These are phyloP conservation scores for Eubasilissa splendida DNA, from an alignment of 2,888 invertebrate species.

Conservation along the genomic window DNA sequence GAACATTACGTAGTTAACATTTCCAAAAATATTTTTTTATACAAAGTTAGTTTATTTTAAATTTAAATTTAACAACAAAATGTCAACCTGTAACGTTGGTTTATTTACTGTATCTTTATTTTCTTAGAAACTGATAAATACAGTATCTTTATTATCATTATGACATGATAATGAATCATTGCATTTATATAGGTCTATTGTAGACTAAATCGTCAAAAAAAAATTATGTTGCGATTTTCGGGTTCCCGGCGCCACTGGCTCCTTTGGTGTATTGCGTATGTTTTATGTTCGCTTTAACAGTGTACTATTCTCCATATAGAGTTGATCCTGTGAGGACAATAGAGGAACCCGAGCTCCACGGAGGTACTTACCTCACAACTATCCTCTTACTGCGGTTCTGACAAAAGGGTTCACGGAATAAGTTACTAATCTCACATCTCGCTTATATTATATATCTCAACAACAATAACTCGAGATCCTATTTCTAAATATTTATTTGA, in stretches of 20 bases:
- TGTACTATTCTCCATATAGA: not conserved
- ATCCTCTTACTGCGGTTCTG: slow-evolving; percentile 36
- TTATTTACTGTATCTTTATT: too few species aligned
- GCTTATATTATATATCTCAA: not conserved
- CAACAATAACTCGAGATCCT: slow-evolving; percentile 1
- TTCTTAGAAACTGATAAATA: too few species aligned
- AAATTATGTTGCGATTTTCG: too few species aligned
- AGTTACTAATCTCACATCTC: slow-evolving; percentile 14
- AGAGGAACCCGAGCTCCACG: not conserved
- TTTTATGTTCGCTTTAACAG: slow-evolving; percentile 40
- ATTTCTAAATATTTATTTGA: not conserved
- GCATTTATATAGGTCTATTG: too few species aligned
- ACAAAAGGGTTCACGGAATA: slow-evolving; percentile 27
- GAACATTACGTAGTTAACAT: too few species aligned
- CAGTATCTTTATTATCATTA: too few species aligned
- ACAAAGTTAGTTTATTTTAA: too few species aligned
- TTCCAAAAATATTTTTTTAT: too few species aligned
- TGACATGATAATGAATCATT: too few species aligned
- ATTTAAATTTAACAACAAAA: too few species aligned
- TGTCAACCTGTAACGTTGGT: too few species aligned
- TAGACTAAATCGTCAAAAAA: too few species aligned
- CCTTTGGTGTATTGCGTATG: slow-evolving; percentile 37
- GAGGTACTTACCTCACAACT: slow-evolving; percentile 5
- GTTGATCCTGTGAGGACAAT: slow-evolving; percentile 37
- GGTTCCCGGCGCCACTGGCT: not conserved